Percentiles rank a stretch among this genome's conserved stretches.
These are phyloP conservation scores for Gadopsis marmoratus DNA, from an alignment of 2,797 vertebrate species.

Conservation along the genomic window DNA sequence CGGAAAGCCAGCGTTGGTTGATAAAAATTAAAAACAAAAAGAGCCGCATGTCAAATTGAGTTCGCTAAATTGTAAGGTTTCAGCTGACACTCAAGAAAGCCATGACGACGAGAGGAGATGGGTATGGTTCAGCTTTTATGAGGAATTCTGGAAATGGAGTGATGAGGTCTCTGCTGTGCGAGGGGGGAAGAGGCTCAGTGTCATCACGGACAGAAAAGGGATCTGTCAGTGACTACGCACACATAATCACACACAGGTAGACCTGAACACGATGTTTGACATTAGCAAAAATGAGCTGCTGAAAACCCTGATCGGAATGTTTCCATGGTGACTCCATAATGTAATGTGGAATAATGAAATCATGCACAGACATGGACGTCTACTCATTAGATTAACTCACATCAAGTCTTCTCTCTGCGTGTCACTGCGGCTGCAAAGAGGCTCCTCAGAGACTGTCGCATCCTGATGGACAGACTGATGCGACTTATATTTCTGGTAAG, in stretches of 20 bases:
- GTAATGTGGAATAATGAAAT: slow-evolving; percentile 45
- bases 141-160: slow-evolving; percentile 19
- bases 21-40: slow-evolving; percentile 60
- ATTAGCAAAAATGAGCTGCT: slow-evolving; percentile 35
- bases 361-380: slow-evolving; percentile 20
- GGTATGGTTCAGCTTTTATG: slow-evolving; percentile 43
- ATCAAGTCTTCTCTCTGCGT: slow-evolving; percentile 26
- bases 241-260: slow-evolving; percentile 44
- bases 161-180: slow-evolving; percentile 36
- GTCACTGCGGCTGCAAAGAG: slow-evolving; percentile 33
- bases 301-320: slow-evolving; percentile 42
- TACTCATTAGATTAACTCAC: slow-evolving; percentile 47
- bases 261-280: slow-evolving; percentile 25
- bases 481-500: slow-evolving; percentile 58
- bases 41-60: slow-evolving; percentile 49
- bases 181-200: slow-evolving; percentile 30
- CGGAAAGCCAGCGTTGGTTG: slow-evolving; percentile 25
- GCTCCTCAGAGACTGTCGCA: slow-evolving; percentile 46
- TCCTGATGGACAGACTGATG: slow-evolving; percentile 54
- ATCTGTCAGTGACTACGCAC: slow-evolving; percentile 59
- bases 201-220: slow-evolving; percentile 29
- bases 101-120: slow-evolving; percentile 40
- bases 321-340: slow-evolving; percentile 27
- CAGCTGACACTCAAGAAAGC: slow-evolving; percentile 46
- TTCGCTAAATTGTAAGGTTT: slow-evolving; percentile 47